Base-by-base conservation (phyloP, 2,797 vertebrate species). In the Xerus rutilus region DNA sequence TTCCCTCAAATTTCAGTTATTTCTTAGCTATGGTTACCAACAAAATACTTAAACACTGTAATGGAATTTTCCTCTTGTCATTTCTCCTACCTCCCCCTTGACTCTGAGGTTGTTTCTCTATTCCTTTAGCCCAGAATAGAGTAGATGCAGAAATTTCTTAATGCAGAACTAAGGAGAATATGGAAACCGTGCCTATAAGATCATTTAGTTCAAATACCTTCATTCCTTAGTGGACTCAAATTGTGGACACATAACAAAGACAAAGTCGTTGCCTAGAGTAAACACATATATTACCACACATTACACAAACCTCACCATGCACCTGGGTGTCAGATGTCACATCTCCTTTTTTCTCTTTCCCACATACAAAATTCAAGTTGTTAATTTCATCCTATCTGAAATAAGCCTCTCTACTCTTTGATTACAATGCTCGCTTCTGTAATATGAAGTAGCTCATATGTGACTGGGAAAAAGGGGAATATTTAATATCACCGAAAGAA, bases 111-210 rank as follows among this genome's bases (percentile, higher is more conserved):
- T 94, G 49, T n/a, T 65, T 88, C 35, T 76, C 32, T 91, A 86
- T 32, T 39, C 4, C n/a, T 54, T 54, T 57, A 92, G 32, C 30
- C 49, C 70, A 59, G 83, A 65, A 93, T 9, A 67, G 23, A 83
- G 32, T 20, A 94, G 67, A 86, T 32, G 13, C 57, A 96, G 20
- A 73, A 90, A 85, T 25, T 59, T 94, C 35, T 93, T 69, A 47
- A 70, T 39, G n/a, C 28, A 95, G 74, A 93, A 87, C 18, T 21
- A 21, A 94, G 49, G 35, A 96, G 84, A 92, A 84, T 90, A 43
- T 74, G 52, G 88, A 69, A 95, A 91, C 28, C 47, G 86, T 0
- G 28, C 47, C 52, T 72, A 74, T 43, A 59, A 91, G 43, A 96
- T 52, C 28, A 85, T 14, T 54, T 77, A 83, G 28, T 78, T 87